Base-by-base conservation (phyloP, 2,797 vertebrate genomes). In the Chaenodraco wilsoni region DNA sequence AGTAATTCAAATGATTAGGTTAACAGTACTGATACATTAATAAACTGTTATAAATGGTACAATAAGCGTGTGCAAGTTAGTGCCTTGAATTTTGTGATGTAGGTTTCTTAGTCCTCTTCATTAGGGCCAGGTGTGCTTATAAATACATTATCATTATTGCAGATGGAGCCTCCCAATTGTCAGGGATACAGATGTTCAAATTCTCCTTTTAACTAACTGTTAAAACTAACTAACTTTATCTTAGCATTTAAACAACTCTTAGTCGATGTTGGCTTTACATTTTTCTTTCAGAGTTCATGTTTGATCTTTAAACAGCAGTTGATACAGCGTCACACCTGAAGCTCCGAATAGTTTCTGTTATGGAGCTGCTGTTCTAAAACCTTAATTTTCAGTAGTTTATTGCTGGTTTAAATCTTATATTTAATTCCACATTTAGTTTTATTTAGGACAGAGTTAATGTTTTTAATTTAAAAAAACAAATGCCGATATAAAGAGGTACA, bases 321-420 rank as follows among this genome's bases (percentile, higher is more conserved):
- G 27, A 27, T 27, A 27, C 27, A 27, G 27, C 27, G 27, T 27
- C 27, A 27, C 27, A 27, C 27, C 4, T 27, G 27, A 27, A 27
- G 4, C 27, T 27, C 27, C 27, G 4, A 27, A 27, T 27, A 27
- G 27, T 27, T 27, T 4, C 48, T 52, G n/a, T 9, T 31, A 27
- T 65, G 33, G 31, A 65, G 15, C 27, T 76, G 61, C n/a, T 6
- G 2, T 44, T 69, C 10, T 27, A 15, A 50, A 41, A 52, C 31
- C 7, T 13, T 16, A 4, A 49, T 27, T 63, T 49, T 59, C 16
- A 65, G 10, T 9, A 5, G 49, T 33, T n/a, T 61, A 11, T 7
- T 17, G 1, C 15, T 7, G 40, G 12, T 13, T 62, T 9, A 5
- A 46, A 58, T 15, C 41, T 37, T 4, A 49, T 4, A 41, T 21